A percentile compares a stretch with the other conserved stretches of the same genome.
phyloP scores from a whole-genome alignment of 2,888 invertebrate species.

The Athripsodes cinereus region DNA sequence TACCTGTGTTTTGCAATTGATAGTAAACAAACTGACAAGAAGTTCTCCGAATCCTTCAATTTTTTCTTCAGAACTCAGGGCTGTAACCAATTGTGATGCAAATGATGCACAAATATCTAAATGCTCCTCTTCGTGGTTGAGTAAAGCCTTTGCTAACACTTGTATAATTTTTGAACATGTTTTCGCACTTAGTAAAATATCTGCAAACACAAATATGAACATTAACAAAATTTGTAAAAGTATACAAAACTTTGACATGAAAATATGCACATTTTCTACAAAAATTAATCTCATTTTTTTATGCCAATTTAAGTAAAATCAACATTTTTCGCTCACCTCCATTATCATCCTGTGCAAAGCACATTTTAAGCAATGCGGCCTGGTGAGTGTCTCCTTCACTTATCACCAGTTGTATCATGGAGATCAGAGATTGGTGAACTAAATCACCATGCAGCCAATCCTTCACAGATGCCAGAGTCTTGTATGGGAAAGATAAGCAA shows the following conservation, averaged over 20 bases:
- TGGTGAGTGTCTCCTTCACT: constrained; percentile 33
- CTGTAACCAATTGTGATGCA: constrained; percentile 46
- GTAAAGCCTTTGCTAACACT: constrained; percentile 36
- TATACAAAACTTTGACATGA: too few relatives aligned
- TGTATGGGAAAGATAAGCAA: constrained; percentile 42
- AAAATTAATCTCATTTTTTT: too few relatives aligned
- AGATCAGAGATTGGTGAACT: constrained; percentile 40
- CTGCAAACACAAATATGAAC: too few relatives aligned
- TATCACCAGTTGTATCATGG: constrained; percentile 31
- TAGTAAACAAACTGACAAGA: constrained; percentile 42
- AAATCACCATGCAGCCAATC: constrained; percentile 43
- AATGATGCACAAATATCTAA: constrained; percentile 48
- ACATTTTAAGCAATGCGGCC: constrained; percentile 34
- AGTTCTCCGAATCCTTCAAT: constrained; percentile 37
- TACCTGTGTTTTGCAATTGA: constrained; percentile 37
- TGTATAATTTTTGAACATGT: constrained; percentile 38
- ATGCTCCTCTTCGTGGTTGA: constrained; percentile 29
- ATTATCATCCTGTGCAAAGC: constrained; percentile 35
- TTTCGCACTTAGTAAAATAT: constrained; percentile 37
- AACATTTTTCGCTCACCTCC: constrained; percentile 34
- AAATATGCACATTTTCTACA: too few relatives aligned
- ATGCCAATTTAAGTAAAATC: background rate
- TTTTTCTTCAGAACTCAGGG: constrained; percentile 42
- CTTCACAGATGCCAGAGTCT: constrained; percentile 36
- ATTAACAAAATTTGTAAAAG: too few relatives aligned